Conservation (phyloP, 2,113 vertebrate species). For the Lepidothrix coronata region DNA sequence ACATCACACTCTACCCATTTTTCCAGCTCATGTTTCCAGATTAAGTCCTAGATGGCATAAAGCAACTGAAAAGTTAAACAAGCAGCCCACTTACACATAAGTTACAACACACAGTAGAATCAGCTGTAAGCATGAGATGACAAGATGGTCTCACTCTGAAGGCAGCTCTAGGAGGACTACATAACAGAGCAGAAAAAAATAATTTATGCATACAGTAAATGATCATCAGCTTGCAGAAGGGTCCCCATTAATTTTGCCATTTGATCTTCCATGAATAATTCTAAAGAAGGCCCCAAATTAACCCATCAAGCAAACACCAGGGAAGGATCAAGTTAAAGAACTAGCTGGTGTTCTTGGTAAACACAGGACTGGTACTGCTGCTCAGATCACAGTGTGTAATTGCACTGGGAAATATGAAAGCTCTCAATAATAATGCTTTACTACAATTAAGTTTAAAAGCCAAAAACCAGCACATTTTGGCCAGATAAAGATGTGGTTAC, state of each 20-base stretch:
- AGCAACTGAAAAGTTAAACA: not conserved
- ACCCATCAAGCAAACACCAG: not conserved
- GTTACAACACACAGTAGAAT: not conserved
- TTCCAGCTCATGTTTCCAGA: not conserved
- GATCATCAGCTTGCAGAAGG: not conserved
- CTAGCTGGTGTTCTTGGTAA: not conserved
- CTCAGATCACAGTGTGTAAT: not conserved
- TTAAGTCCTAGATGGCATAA: not conserved
- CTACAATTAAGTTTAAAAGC: not conserved
- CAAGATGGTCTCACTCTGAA: rapidly evolving
- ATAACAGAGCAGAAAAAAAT: not conserved
- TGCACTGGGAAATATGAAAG: not conserved
- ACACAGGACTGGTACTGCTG: not conserved
- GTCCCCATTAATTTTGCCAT: not conserved
- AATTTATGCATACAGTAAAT: not conserved
- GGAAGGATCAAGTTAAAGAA: not conserved
- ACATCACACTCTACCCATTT: not conserved
- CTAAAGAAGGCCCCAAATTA: not conserved
- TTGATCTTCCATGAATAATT: not conserved
- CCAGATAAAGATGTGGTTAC: not conserved
- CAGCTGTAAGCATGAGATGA: not conserved
- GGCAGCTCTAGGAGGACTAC: rapidly evolving
- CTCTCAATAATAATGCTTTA: not conserved
- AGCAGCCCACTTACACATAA: not conserved
- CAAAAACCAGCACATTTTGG: not conserved